Base-by-base conservation (phyloP, 2,888 invertebrate genomes). In the Trisateles emortualis region DNA sequence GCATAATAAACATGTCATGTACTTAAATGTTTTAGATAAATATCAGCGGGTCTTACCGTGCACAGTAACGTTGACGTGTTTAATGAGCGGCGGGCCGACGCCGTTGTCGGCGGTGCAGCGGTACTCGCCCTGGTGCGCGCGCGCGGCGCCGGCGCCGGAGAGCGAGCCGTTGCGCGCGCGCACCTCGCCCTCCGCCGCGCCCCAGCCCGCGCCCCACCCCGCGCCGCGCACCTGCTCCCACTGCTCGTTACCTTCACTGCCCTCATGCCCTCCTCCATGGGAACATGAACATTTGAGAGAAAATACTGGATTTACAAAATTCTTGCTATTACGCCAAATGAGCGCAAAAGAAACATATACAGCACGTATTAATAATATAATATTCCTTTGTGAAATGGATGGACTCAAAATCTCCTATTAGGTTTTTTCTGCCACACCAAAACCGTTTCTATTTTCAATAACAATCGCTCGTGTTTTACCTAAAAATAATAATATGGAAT, bases 101-200 rank as follows among this genome's bases (percentile, higher is more conserved):
- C 96, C 96, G 84, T 98, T 98, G 74, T 95, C 95, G 1, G 97
- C 97, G 61, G 95, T 94, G 81, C 98, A 98, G 73, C 97, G 95
- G 87, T 97, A 98, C 77, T 94, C 94, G 5, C 97, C 97, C 79
- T 95, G 95, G 71, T 95, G 95, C 60, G 94, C 93, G 29, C 96
- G 94, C 47, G 94, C 93, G 10, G 96, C 96, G 19, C 95, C 93
- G 43, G 94, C 94, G 1, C 96, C 94, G 68, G 93, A 87, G 58
- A 96, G 85, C 10, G 95, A 95, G 39, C 96, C 96, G 79, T 92
- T 81, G 13, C 53, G 55, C 3, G 64, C 69, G 11, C 56, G 67
- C 65, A 67, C 52, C 8, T 51, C 68, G 6, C 59, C 60, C 9
- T 19, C 63, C 46, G 41, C 35, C 10, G 49, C 65, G 2, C 55